phyloP scores from a whole-genome alignment of 2,113 vertebrate species.

The Rhagologus leucostigma region DNA sequence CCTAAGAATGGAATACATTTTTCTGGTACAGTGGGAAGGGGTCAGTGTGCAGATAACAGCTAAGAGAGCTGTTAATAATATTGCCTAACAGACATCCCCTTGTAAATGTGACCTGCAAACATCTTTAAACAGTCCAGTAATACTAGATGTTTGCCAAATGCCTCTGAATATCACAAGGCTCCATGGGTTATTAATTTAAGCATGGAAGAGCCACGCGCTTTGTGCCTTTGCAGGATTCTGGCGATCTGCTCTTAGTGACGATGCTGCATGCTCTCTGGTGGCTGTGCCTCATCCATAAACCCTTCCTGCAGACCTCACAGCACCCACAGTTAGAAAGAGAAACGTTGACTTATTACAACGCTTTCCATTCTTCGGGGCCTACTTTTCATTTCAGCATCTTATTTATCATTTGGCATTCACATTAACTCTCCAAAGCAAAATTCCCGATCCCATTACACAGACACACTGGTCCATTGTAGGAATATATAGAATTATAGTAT shows the following conservation, averaged over 20 bases:
- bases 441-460: neutral
- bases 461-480: neutral
- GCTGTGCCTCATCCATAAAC: neutral
- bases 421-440: neutral
- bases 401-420: neutral
- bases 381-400: conserved; percentile 1
- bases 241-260: neutral
- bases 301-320: neutral
- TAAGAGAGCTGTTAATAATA: neutral
- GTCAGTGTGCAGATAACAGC: neutral
- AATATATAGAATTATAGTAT: neutral
- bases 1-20: neutral
- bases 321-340: neutral
- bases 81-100: neutral
- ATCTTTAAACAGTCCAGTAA: neutral
- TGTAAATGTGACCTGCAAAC: neutral
- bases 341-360: neutral
- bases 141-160: neutral
- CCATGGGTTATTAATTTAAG: neutral
- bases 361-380: neutral
- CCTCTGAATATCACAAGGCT: neutral
- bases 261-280: neutral
- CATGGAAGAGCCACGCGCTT: fast-evolving
- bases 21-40: neutral
- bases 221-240: neutral